Evolutionary conservation across 2,113 vertebrate genomes (phyloP).

Genomic region (Trogon surrucura): DNA sequence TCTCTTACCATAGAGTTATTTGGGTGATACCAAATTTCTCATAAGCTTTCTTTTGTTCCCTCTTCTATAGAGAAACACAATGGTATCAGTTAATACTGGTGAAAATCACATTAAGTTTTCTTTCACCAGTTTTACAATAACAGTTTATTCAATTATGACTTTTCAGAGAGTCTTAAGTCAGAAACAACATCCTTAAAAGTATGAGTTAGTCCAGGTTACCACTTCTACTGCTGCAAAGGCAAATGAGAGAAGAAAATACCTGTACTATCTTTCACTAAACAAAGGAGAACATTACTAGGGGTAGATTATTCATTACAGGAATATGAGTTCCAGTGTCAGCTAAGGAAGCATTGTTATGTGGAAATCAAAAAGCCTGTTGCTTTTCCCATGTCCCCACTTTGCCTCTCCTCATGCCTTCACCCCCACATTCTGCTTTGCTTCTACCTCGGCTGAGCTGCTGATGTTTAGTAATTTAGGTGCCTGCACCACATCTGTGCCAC

Average conservation of each 20-base stretch:
- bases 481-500: fast-evolving
- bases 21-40: background rate
- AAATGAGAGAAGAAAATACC: slow-evolving; percentile 6
- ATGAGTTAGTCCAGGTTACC: background rate
- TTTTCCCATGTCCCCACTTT: background rate
- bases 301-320: background rate
- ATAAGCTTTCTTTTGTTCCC: background rate
- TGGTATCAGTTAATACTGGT: background rate
- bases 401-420: background rate
- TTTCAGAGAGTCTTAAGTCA: slow-evolving; percentile 19
- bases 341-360: background rate
- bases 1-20: background rate
- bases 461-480: fast-evolving
- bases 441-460: background rate
- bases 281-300: background rate
- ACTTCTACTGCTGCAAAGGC: background rate
- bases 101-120: background rate
- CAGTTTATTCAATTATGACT: slow-evolving; percentile 18
- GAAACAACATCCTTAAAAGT: background rate
- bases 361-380: background rate
- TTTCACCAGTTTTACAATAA: background rate
- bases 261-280: background rate
- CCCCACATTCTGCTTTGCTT: background rate
- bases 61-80: background rate
- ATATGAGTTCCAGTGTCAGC: background rate